Evolutionary conservation across 2,888 invertebrate genomes (phyloP).

Genomic region (Patella depressa): DNA sequence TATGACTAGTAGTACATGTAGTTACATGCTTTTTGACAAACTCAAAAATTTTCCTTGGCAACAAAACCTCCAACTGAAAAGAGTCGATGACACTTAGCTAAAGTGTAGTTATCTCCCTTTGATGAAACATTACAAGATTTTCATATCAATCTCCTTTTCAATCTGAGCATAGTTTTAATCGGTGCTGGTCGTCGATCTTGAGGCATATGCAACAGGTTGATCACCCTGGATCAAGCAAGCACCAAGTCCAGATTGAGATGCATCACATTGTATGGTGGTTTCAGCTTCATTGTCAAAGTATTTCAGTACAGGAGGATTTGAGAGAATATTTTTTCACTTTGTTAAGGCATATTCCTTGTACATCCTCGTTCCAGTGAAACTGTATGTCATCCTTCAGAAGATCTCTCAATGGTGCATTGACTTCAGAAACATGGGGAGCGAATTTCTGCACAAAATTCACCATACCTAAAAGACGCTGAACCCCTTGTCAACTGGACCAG

Average conservation of each 20-base stretch:
- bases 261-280: conserved; percentile 31
- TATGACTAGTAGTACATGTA: no score
- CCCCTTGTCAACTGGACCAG: conserved; percentile 29
- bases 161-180: conserved; percentile 32
- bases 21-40: no score
- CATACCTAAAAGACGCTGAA: conserved; percentile 34
- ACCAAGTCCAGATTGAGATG: conserved; percentile 30
- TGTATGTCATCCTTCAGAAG: conserved; percentile 24
- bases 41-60: no score
- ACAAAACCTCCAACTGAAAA: no score
- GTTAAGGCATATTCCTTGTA: conserved; percentile 28
- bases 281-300: conserved; percentile 29
- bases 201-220: conserved; percentile 23
- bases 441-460: conserved; percentile 36
- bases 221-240: conserved; percentile 29
- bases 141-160: no score
- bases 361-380: conserved; percentile 25
- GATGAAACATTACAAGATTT: no score
- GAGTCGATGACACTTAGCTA: no score
- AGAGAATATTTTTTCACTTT: conserved; percentile 26
- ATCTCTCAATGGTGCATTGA: conserved; percentile 28
- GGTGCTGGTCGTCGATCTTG: conserved; percentile 24
- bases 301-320: conserved; percentile 27
- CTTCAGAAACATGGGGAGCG: conserved; percentile 30
- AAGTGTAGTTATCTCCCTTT: no score